phyloP scores from a whole-genome alignment of 2,113 vertebrate species.

The Ondatra zibethicus region DNA sequence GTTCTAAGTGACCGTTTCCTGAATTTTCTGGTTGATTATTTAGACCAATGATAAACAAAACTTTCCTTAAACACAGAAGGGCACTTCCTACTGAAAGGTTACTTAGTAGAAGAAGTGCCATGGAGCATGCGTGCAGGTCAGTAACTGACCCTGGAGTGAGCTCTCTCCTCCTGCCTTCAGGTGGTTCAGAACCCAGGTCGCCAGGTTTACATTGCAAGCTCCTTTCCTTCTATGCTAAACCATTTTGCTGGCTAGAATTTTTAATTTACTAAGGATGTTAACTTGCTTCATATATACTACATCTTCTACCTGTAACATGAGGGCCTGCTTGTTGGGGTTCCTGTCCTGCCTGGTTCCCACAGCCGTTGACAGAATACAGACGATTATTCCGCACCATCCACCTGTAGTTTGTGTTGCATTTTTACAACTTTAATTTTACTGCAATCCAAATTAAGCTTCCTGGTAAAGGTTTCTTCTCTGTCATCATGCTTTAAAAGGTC shows the following conservation, averaged over 20 bases:
- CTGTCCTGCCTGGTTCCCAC: too few relatives aligned
- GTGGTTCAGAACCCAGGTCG: not conserved
- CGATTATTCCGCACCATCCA: too few relatives aligned
- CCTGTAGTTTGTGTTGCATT: not conserved
- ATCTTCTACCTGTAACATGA: not conserved
- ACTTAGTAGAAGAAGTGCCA: not conserved
- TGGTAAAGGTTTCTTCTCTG: not conserved
- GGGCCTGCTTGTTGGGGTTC: too few relatives aligned
- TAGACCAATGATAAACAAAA: not conserved
- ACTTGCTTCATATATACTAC: not conserved
- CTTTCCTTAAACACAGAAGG: not conserved
- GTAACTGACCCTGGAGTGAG: too few relatives aligned
- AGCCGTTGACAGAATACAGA: too few relatives aligned
- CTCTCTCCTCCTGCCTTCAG: not conserved
- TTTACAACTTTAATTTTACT: not conserved
- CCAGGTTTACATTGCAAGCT: not conserved
- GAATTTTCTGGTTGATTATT: constrained; percentile 46
- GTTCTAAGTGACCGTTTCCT: not conserved
- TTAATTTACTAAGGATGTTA: not conserved
- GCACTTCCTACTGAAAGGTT: not conserved
- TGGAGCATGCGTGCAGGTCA: too few relatives aligned
- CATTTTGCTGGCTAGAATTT: not conserved
- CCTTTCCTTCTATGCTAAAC: not conserved
- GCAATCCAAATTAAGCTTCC: not conserved
- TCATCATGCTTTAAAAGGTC: not conserved